These are phyloP conservation scores for Cistogaster globosa DNA, from an alignment of 2,888 invertebrate species.

Conservation along the genomic window DNA sequence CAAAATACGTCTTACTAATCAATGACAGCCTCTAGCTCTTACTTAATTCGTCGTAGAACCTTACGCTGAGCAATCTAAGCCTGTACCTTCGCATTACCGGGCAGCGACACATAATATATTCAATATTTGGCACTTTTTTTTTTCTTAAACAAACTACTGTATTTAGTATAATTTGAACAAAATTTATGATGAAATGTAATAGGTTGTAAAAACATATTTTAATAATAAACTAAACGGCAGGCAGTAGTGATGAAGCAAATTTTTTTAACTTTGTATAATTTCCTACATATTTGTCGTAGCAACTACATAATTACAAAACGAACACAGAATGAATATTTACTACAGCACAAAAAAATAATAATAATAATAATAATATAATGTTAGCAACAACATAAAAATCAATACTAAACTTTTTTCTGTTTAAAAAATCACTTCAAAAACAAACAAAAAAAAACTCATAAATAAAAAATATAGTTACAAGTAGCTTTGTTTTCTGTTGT, in stretches of 20 bases:
- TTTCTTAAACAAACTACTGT: too few relatives aligned
- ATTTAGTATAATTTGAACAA: not conserved
- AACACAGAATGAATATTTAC: not conserved
- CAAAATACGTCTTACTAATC: too few relatives aligned
- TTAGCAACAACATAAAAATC: too few relatives aligned
- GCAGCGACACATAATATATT: too few relatives aligned
- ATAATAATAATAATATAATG: too few relatives aligned
- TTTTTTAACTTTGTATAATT: not conserved
- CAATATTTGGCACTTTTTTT: not conserved
- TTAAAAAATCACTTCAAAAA: not conserved
- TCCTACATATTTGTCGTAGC: not conserved
- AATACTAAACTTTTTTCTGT: too few relatives aligned
- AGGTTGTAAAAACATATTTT: conserved; percentile 19
- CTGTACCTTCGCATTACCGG: too few relatives aligned
- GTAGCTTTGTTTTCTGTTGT: not conserved
- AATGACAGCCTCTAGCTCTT: too few relatives aligned
- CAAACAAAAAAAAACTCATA: not conserved
- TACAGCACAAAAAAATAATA: too few relatives aligned
- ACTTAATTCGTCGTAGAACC: too few relatives aligned
- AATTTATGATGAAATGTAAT: conserved; percentile 41
- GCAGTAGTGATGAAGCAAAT: conserved; percentile 36
- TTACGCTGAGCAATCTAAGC: too few relatives aligned
- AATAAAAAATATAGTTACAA: not conserved
- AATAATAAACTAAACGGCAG: conserved; percentile 40
- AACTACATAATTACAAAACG: not conserved